Evolutionary conservation across 2,888 invertebrate species (phyloP).

Genomic region (Zeuzera pyrina): DNA sequence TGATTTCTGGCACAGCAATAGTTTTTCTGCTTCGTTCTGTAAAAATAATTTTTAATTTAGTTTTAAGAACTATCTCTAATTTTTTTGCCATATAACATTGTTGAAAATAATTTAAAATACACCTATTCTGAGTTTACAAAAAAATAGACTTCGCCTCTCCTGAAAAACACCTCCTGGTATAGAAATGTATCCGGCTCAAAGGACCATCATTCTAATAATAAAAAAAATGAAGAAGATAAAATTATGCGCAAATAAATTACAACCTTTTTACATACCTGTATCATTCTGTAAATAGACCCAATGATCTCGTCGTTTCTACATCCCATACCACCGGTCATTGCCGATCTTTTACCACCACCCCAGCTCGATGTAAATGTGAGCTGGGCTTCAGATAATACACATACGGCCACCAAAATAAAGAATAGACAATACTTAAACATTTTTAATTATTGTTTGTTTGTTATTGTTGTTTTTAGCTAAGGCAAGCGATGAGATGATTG

Average conservation of each 20-base stretch:
- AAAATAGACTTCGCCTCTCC: too few relatives aligned
- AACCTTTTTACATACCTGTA: conserved; percentile 34
- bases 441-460: conserved; percentile 17
- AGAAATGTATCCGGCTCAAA: background rate
- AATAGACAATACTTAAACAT: conserved; percentile 37
- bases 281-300: conserved; percentile 44
- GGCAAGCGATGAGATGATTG: conserved; percentile 6
- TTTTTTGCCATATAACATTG: background rate
- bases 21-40: conserved; percentile 60
- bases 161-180: too few relatives aligned
- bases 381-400: conserved; percentile 48
- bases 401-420: conserved; percentile 33
- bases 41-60: conserved; percentile 19
- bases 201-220: background rate
- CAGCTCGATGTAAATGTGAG: conserved; percentile 73
- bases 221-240: background rate
- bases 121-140: too few relatives aligned
- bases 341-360: conserved; percentile 56
- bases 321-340: conserved; percentile 20
- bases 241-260: background rate
- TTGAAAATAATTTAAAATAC: too few relatives aligned
- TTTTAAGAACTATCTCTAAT: background rate
- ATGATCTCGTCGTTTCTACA: conserved; percentile 51
- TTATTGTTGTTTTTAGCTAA: background rate
- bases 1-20: conserved; percentile 56